Conservation (phyloP, 1,140 invertebrate species). For the Dinothrombium tinctorium region DNA sequence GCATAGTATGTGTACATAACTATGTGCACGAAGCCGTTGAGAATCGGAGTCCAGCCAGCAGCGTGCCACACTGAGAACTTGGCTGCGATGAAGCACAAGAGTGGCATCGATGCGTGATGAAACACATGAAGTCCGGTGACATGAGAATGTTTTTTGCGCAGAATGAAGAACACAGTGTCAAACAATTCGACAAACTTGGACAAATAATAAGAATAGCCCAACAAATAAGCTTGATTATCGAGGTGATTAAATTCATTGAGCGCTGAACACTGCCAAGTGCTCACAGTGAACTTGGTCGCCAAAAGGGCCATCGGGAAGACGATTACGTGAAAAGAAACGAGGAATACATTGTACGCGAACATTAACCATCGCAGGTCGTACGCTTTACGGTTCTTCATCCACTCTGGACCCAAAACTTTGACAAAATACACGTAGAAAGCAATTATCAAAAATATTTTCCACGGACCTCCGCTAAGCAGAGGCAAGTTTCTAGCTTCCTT, state of each 20-base stretch:
- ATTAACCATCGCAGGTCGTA: too few species aligned
- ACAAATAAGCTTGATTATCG: constrained; percentile 15
- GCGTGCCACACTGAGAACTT: neutral
- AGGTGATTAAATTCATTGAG: neutral
- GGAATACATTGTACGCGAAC: too few species aligned
- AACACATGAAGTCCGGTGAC: constrained; percentile 26
- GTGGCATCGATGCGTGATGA: constrained; percentile 21
- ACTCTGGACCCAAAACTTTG: too few species aligned
- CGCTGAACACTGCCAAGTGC: neutral
- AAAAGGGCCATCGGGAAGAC: neutral
- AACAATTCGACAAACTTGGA: too few species aligned
- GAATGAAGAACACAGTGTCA: too few species aligned
- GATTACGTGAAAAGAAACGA: neutral
- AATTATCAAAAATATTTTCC: too few species aligned
- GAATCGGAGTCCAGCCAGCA: neutral
- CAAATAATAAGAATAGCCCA: too few species aligned
- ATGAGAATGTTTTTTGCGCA: constrained; percentile 24
- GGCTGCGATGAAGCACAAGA: constrained; percentile 9
- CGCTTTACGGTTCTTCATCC: too few species aligned
- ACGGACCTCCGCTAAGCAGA: too few species aligned
- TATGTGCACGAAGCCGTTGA: too few species aligned
- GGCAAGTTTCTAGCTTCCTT: too few species aligned
- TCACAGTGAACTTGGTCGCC: neutral
- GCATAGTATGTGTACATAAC: constrained; percentile 11
- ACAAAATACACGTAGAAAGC: too few species aligned